Evolutionary conservation across 2,113 vertebrate species (phyloP).

Genomic region (Prunella fulvescens): DNA sequence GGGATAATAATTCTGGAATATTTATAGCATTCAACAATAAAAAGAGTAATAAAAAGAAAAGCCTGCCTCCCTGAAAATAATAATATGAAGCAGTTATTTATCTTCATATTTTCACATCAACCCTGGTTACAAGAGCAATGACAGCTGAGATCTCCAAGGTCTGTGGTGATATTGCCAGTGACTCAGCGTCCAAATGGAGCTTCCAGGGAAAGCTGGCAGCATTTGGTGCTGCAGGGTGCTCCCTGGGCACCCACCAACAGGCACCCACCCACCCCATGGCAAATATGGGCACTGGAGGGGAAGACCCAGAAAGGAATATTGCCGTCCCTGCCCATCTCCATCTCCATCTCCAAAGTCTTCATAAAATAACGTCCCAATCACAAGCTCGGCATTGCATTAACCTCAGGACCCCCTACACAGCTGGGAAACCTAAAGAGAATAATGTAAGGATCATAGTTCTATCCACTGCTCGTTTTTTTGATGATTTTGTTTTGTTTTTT

Average conservation of each 20-base stretch:
- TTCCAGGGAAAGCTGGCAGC: background rate
- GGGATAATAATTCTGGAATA: conserved; percentile 57
- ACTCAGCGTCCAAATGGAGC: background rate
- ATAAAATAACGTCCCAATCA: background rate
- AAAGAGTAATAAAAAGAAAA: conserved; percentile 62
- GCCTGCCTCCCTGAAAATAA: conserved; percentile 46
- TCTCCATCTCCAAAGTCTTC: background rate
- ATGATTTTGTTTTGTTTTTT: background rate
- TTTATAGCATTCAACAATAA: conserved; percentile 59
- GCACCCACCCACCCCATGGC: background rate
- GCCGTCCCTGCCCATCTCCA: too few relatives aligned
- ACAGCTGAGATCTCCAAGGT: conserved; percentile 12
- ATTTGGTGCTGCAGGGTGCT: background rate
- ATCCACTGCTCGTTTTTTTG: background rate
- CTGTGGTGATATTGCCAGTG: background rate
- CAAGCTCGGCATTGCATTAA: fast-evolving
- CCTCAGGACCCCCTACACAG: background rate
- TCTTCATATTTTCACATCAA: conserved; percentile 35
- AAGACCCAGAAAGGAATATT: background rate
- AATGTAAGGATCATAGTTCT: background rate
- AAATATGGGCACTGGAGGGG: background rate
- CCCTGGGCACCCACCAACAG: background rate
- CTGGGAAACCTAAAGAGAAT: background rate
- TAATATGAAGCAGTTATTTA: conserved; percentile 57
- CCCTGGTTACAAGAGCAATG: conserved; percentile 14